Conservation (phyloP, 2,797 vertebrate species). For the Lates japonicus region DNA sequence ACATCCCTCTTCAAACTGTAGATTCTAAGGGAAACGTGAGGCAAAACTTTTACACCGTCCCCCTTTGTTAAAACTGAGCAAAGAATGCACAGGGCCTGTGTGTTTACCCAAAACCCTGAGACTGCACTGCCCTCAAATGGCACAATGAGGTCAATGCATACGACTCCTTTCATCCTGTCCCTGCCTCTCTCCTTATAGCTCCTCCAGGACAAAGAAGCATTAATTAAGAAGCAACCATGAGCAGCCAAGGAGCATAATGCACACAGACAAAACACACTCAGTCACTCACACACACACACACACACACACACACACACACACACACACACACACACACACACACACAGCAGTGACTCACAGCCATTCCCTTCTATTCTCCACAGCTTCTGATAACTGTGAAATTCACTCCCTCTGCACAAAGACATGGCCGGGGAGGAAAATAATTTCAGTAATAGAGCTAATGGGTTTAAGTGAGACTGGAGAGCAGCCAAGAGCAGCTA, state of each 20-base stretch:
- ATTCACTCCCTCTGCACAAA: conserved; percentile 89
- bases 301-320: conserved; percentile 47
- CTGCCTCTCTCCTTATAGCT: conserved; percentile 63
- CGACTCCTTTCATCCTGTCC: conserved; percentile 54
- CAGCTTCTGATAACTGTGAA: conserved; percentile 91
- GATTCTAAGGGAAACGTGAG: conserved; percentile 37
- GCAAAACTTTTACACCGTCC: conserved; percentile 65
- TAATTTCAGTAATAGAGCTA: conserved; percentile 92
- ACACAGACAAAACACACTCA: conserved; percentile 50
- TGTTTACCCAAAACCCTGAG: conserved; percentile 83
- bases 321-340: conserved; percentile 54
- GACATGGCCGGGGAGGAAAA: conserved; percentile 85
- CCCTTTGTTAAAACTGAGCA: conserved; percentile 59
- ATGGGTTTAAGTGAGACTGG: conserved; percentile 92
- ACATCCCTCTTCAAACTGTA: conserved; percentile 7
- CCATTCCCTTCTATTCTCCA: conserved; percentile 83
- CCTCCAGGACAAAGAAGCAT: conserved; percentile 83
- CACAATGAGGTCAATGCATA: conserved; percentile 80
- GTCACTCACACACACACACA: conserved; percentile 35
- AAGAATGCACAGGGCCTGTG: conserved; percentile 14
- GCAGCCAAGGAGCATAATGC: conserved; percentile 82
- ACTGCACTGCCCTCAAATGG: conserved; percentile 94
- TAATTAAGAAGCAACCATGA: conserved; percentile 89
- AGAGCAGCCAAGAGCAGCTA: conserved; percentile 86
- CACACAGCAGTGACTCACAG: conserved; percentile 77